A percentile compares a stretch with the other conserved stretches of the same genome.
phyloP scores from a whole-genome alignment of 2,888 invertebrate genomes.

The Selenia dentaria region DNA sequence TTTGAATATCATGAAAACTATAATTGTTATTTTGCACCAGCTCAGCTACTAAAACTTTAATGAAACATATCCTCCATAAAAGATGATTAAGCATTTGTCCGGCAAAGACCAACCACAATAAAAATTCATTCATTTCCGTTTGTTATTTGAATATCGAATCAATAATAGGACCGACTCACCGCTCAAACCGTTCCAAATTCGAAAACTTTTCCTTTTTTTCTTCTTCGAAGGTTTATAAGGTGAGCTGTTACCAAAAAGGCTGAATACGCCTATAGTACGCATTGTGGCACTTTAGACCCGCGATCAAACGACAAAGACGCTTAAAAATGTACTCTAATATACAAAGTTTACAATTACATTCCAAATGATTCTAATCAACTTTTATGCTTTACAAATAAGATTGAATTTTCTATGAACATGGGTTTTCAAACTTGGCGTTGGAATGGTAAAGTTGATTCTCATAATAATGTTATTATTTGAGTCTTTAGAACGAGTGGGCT shows the following conservation, averaged over 20 bases:
- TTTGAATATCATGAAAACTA: too few relatives aligned
- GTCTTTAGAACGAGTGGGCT: constrained; percentile 67
- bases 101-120: constrained; percentile 15
- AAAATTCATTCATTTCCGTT: constrained; percentile 23
- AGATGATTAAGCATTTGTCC: constrained; percentile 34
- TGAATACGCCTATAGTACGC: constrained; percentile 58
- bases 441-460: constrained; percentile 50
- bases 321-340: constrained; percentile 69
- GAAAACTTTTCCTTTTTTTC: constrained; percentile 40
- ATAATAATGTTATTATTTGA: constrained; percentile 80
- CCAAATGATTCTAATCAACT: not conserved
- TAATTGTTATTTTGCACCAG: too few relatives aligned
- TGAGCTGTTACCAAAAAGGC: constrained; percentile 58
- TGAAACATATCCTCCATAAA: constrained; percentile 21
- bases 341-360: constrained; percentile 37
- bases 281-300: constrained; percentile 64
- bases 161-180: constrained; percentile 22
- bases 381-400: constrained; percentile 34
- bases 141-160: constrained; percentile 26
- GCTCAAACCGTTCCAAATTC: constrained; percentile 23
- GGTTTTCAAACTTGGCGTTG: constrained; percentile 18
- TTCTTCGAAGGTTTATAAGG: constrained; percentile 41
- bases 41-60: too few relatives aligned
- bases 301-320: constrained; percentile 74
- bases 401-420: constrained; percentile 29